These are phyloP conservation scores for Cladopsammia gracilis DNA, from an alignment of 64 coral and sea anemone genomes.

Conservation along the genomic window DNA sequence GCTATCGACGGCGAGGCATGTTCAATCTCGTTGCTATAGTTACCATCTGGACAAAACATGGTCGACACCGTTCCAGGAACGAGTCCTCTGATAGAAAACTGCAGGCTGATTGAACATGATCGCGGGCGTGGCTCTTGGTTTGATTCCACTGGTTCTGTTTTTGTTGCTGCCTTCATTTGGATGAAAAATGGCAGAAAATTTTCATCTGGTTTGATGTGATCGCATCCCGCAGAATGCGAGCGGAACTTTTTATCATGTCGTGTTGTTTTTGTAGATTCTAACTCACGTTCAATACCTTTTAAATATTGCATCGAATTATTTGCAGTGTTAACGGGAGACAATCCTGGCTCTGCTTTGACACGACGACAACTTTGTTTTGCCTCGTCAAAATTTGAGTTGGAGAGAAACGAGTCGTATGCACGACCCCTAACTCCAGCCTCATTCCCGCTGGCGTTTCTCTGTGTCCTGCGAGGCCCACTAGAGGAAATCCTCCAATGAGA, in stretches of 20 bases:
- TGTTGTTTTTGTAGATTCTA: not conserved
- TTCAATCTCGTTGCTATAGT: not conserved
- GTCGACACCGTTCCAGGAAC: constrained; percentile 9
- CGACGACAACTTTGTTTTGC: not conserved
- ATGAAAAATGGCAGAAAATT: not conserved
- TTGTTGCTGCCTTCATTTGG: not conserved
- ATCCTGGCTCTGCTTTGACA: not conserved
- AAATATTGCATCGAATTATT: not conserved
- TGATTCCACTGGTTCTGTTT: not conserved
- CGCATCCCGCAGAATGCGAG: constrained; percentile 20
- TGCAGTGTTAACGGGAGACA: not conserved
- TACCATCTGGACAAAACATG: not conserved
- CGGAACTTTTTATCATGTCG: not conserved
- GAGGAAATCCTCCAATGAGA: constrained; percentile 54
- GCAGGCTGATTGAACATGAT: constrained; percentile 7
- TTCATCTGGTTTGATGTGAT: constrained; percentile 3
- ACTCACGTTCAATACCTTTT: not conserved
- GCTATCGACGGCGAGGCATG: not conserved
- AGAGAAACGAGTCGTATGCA: not conserved
- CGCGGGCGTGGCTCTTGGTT: not conserved
- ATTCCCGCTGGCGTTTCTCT: not conserved
- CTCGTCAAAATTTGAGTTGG: not conserved
- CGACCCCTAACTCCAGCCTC: not conserved
- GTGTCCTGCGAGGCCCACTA: not conserved
- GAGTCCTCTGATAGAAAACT: not conserved